These are phyloP conservation scores for Drosophila multiciliata DNA, from an alignment of 2,888 invertebrate species.

Conservation along the genomic window DNA sequence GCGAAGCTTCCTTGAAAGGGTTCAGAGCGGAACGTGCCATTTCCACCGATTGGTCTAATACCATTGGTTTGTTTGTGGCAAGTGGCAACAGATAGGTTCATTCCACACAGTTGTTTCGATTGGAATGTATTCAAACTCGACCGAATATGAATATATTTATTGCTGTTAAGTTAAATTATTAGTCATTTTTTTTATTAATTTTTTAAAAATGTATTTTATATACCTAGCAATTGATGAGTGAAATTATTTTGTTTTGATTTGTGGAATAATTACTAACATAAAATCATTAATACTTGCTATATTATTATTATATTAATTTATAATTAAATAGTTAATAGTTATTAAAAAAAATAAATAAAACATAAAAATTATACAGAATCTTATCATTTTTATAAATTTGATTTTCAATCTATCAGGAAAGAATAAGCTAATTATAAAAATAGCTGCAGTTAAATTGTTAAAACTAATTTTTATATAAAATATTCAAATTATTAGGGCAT, in stretches of 20 bases:
- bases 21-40: slow-evolving; percentile 59
- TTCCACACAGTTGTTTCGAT: neutral
- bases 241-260: neutral
- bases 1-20: slow-evolving; percentile 45
- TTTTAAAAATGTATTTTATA: neutral
- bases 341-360: too few species aligned
- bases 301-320: neutral
- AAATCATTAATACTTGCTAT: neutral
- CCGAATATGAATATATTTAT: neutral
- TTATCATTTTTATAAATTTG: neutral
- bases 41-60: slow-evolving; percentile 59
- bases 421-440: neutral
- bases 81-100: slow-evolving; percentile 7
- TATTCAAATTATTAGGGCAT: slow-evolving; percentile 6
- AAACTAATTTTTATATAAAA: neutral
- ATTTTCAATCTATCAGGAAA: neutral
- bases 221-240: neutral
- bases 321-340: too few species aligned
- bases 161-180: neutral
- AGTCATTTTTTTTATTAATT: rapidly evolving
- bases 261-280: neutral
- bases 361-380: neutral
- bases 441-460: neutral
- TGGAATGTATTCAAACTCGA: neutral
- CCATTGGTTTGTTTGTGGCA: slow-evolving; percentile 35